A percentile compares a stretch with the other conserved stretches of the same genome.
These are phyloP conservation scores for Porites cylindrica DNA, from an alignment of 92 coral and sea anemone genomes.

Conservation along the genomic window DNA sequence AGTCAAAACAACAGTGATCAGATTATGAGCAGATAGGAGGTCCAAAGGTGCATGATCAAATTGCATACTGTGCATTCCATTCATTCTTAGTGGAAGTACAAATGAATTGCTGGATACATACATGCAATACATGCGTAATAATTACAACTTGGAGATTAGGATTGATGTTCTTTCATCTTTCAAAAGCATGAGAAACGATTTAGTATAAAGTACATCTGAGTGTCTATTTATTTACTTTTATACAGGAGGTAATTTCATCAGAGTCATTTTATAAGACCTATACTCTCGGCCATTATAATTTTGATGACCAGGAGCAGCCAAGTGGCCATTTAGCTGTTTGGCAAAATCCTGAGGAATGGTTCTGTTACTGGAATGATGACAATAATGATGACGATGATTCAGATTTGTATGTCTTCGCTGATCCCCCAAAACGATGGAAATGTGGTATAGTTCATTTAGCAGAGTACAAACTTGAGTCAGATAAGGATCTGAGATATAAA, in stretches of 20 bases:
- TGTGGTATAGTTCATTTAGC: conserved; percentile 63
- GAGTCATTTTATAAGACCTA: conserved; percentile 20
- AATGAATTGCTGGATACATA: too few species aligned
- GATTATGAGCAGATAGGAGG: too few species aligned
- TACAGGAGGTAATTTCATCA: conserved; percentile 33
- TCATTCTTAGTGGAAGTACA: too few species aligned
- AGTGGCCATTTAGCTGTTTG: conserved; percentile 27
- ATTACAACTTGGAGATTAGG: too few species aligned
- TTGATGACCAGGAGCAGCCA: conserved; percentile 21
- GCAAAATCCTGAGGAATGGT: conserved; percentile 24
- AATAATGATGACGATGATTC: conserved; percentile 23
- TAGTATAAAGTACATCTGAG: neutral
- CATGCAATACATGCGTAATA: too few species aligned
- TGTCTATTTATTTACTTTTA: neutral
- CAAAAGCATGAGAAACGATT: too few species aligned
- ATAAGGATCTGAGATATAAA: conserved; percentile 41
- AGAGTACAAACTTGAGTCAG: conserved; percentile 11
- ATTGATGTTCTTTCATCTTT: too few species aligned
- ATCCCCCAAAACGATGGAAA: conserved; percentile 54
- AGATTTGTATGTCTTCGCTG: conserved; percentile 29
- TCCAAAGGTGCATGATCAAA: too few species aligned
- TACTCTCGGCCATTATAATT: conserved; percentile 1
- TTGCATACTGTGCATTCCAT: too few species aligned
- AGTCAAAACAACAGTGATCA: too few species aligned
- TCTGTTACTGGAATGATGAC: conserved; percentile 29